phyloP scores from a whole-genome alignment of 2,113 vertebrate genomes.

The Muntiacus reevesi region DNA sequence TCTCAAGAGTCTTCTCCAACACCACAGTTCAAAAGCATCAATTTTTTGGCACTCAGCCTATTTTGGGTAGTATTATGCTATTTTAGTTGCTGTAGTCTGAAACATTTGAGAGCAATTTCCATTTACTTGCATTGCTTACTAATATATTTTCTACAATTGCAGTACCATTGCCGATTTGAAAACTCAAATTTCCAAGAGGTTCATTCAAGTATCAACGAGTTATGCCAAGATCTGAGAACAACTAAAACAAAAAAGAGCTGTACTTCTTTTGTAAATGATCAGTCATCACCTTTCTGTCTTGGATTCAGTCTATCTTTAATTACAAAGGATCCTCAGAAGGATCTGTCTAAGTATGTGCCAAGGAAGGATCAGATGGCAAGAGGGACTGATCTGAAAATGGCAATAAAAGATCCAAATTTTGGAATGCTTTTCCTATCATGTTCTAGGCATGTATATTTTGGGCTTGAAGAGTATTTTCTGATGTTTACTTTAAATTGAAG shows the following conservation, averaged over 20 bases:
- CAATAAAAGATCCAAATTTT: not conserved
- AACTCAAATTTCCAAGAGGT: not conserved
- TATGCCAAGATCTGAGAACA: not conserved
- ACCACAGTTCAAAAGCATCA: no score
- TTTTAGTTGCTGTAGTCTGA: not conserved
- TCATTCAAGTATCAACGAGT: not conserved
- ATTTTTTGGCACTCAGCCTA: no score
- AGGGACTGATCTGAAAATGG: not conserved
- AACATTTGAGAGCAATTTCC: not conserved
- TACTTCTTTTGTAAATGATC: not conserved
- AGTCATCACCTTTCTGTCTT: not conserved
- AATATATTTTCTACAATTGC: not conserved
- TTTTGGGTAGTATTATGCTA: not conserved
- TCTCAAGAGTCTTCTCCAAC: no score
- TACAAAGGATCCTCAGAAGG: not conserved
- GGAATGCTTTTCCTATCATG: not conserved
- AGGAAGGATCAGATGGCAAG: not conserved
- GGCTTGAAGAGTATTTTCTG: not conserved
- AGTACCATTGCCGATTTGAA: not conserved
- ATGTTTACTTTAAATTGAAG: not conserved
- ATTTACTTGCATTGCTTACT: not conserved
- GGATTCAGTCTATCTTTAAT: not conserved
- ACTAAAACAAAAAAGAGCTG: not conserved
- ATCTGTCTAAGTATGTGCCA: not conserved
- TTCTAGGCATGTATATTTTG: not conserved